Base-by-base conservation (phyloP, 2,113 vertebrate species). In the Dasypus novemcinctus region DNA sequence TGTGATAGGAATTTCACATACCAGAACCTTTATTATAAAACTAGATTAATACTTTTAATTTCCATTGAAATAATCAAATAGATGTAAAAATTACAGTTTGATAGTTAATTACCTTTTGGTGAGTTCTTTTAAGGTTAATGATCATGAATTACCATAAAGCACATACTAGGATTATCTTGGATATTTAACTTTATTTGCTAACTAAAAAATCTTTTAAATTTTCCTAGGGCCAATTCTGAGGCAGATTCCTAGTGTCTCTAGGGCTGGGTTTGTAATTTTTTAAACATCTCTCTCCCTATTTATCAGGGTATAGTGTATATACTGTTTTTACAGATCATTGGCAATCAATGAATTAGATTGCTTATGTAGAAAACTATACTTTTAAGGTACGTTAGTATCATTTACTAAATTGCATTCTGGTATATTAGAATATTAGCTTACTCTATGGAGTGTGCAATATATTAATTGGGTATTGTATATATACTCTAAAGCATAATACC, bases 381-480 rank as follows among this genome's bases (percentile, higher is more conserved):
- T 86, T 95, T 52, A 83, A 92, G 49, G 72, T 52, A 29, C n/a
- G 57, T 1, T 38, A 43, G 7, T 61, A 57, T 92, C 64, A 54
- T 87, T 87, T 76, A 82, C 20, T 66, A 46, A 86, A 29, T 36
- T 86, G 18, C 1, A 25, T 21, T 33, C 20, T 12, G 54, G 15
- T 72, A 41, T 29, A 46, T 76, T 82, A 68, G 89, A 85, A 6
- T 38, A 33, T 96, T 57, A 72, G 36, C 29, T 43, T 23, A 59
- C 57, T 59, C 20, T 54, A 15, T 54, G 52, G 13, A 54, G 52
- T 54, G 17, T 54, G 52, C 20, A 59, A 20, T 72, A 41, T 29
- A n/a, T 76, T 82, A 68, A 89, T 12, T 88, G 63, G 38, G 85
- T n/a, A 33, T 96, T 63, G 64, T 74, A 57, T 33, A 90, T 87